Base-by-base conservation (phyloP, 2,797 vertebrate genomes). In the Rachycentron canadum region DNA sequence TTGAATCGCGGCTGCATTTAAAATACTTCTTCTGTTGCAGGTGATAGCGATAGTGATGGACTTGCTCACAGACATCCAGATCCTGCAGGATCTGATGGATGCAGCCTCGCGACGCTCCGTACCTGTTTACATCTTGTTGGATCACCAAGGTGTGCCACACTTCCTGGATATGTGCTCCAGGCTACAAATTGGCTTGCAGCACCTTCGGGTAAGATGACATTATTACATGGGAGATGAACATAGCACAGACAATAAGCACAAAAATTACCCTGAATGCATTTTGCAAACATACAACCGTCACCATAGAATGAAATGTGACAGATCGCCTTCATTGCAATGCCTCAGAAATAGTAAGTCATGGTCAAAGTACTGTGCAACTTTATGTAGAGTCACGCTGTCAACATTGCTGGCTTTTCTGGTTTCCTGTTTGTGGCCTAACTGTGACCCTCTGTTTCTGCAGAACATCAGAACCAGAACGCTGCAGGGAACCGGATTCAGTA, bases 31-130 rank as follows among this genome's bases (percentile, higher is more conserved):
- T 40, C 5, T 73, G 34, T 53, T 81, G 52, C 93, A 99, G 98
- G 95, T 98, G 71, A 93, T 99, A 30, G 98, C 97, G 0, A 92
- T 99, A 55, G 97, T 98, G 79, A 99, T 99, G 98, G 98, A 99
- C 89, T 75, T 96, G 13, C 95, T 99, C 81, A 98, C 97, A 0
- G 98, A 99, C 67, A 75, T 96, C 0, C 96, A 99, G 50, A 97
- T 99, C 90, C 96, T 99, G 81, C 95, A 93, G 5, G 98, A 99
- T 86, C 94, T 99, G 72, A 95, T 98, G 87, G 96, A 99, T 0
- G 97, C 96, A 0, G 95, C 97, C 0, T 94, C 64, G 2, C 95
- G 93, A 32, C 96, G 97, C 50, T 91, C 90, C 2, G 95, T 99
- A 30, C 93, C 97, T 0, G 92, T 98, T 52, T 99, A 99, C 73